Base-by-base conservation (phyloP, 2,113 vertebrate genomes). In the Narcine bancroftii region DNA sequence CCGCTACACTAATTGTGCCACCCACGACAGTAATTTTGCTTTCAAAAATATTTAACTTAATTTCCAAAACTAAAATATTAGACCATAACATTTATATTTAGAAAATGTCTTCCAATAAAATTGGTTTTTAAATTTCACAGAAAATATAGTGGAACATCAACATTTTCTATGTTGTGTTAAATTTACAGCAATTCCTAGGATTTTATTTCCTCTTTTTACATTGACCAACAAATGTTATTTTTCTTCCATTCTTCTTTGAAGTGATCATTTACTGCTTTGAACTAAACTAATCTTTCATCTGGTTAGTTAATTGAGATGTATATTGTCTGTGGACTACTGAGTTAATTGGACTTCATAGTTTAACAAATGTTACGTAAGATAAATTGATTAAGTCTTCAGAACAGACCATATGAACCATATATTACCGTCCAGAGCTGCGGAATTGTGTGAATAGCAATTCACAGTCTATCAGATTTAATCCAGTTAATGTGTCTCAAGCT, bases 321-420 rank as follows among this genome's bases (percentile, higher is more conserved):
- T 45, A 91, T 66, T 91, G 63, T 60, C 89, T 13, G 36, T 91
- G 89, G 65, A 66, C 89, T 91, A 91, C 89, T 47, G 89, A 91
- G 89, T 71, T 91, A 91, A 91, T 91, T 91, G 83, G 89, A 63
- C 65, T 91, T 91, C 65, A 91, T 69, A 91, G 89, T 47, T 91
- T 69, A 71, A 29, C 89, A 91, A 66, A 91, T 33, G 26, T 69
- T 91, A 69, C 89, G 47, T 69, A 65, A 91, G 89, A 91, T 91
- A 91, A 91, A 91, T 47, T 91, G 63, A 91, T 91, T 91, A 91
- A 91, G 63, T 47, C 42, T 91, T 69, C 89, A 91, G 89, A 71
- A 66, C 36, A 47, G 89, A 69, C 9, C 11, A 69, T 91, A 33
- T 71, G 71, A 47, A 36, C 39, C 21, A 71, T 69, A 91, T 69